These are phyloP conservation scores for Sardina pilchardus DNA, from an alignment of 2,113 vertebrate species.

Conservation along the genomic window DNA sequence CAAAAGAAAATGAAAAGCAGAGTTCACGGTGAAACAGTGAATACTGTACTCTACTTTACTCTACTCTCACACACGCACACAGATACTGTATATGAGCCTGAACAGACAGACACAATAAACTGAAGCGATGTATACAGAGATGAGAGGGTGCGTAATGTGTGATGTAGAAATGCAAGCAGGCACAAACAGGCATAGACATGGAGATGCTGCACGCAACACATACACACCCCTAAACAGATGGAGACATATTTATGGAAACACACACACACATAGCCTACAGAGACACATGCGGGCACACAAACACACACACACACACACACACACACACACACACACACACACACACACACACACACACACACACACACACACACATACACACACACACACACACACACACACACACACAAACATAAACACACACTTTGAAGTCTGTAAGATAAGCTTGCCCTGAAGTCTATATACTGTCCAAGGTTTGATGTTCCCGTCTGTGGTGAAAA, in stretches of 20 bases:
- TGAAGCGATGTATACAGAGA: background rate
- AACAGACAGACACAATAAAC: background rate
- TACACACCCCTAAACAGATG: constrained; percentile 47
- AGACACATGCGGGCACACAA: background rate
- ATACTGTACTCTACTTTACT: background rate
- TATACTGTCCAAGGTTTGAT: background rate
- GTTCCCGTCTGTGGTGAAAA: background rate
- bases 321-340: background rate
- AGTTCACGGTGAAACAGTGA: background rate
- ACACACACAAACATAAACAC: background rate
- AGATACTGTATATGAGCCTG: background rate
- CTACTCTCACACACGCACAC: background rate
- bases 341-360: background rate
- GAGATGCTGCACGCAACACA: constrained; percentile 18
- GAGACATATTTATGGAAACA: constrained; percentile 57
- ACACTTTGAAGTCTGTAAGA: background rate
- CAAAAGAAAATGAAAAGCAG: background rate
- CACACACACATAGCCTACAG: background rate
- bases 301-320: background rate
- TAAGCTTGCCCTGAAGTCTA: background rate
- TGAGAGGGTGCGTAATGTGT: background rate
- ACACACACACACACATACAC: background rate
- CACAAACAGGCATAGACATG: background rate
- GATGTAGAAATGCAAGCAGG: background rate
- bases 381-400: background rate